Percentiles rank a stretch among this genome's conserved stretches.
Evolutionary conservation across 2,888 invertebrate species (phyloP).

Genomic region (Andrena bucephala): DNA sequence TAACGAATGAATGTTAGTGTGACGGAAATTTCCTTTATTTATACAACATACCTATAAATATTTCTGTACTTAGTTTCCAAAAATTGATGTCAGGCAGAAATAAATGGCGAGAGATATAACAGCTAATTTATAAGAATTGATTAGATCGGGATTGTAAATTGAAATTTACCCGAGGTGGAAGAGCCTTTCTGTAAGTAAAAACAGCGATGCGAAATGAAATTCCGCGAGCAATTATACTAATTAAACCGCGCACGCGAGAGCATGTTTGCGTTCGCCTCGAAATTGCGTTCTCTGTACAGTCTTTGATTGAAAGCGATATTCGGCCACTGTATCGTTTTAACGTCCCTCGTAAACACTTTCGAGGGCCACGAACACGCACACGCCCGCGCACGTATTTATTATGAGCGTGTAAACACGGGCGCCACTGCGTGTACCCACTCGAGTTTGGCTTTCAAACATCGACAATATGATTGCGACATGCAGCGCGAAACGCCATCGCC

Average conservation of each 20-base stretch:
- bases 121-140: background rate
- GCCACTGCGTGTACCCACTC: conserved; percentile 26
- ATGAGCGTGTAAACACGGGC: conserved; percentile 52
- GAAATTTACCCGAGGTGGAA: background rate
- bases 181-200: background rate
- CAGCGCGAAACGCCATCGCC: conserved; percentile 14
- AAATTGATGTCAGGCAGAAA: too few relatives aligned
- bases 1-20: too few relatives aligned
- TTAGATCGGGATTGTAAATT: background rate
- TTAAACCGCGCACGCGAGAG: conserved; percentile 24
- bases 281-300: conserved; percentile 26
- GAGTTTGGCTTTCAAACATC: conserved; percentile 44
- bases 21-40: too few relatives aligned
- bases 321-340: conserved; percentile 56
- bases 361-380: conserved; percentile 49
- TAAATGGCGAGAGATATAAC: background rate
- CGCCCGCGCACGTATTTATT: conserved; percentile 54
- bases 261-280: conserved; percentile 11
- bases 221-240: conserved; percentile 9
- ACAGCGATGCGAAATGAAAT: background rate
- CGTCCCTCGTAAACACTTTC: conserved; percentile 71
- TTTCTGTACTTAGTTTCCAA: too few relatives aligned
- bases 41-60: too few relatives aligned
- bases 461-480: conserved; percentile 38
- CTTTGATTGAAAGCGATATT: conserved; percentile 45